Base-by-base conservation (phyloP, 2,797 vertebrate genomes). In the Poecilia gillii region DNA sequence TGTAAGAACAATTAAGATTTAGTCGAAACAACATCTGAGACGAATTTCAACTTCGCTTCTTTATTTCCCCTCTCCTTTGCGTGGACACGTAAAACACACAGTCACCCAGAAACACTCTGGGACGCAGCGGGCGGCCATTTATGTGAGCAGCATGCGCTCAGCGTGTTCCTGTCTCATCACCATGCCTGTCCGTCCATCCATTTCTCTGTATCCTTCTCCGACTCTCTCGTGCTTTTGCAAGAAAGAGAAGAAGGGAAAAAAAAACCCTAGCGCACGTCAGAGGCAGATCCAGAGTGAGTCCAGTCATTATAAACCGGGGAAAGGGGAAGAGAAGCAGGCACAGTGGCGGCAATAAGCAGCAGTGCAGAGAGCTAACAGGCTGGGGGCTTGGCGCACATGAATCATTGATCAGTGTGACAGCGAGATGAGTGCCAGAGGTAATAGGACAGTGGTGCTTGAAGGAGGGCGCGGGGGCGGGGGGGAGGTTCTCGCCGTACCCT, bases 331-430 rank as follows among this genome's bases (percentile, higher is more conserved):
- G 41, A 71, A 71, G 68, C 41, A 45, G 79, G 85, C 84, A 57
- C 68, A 75, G 84, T 74, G 59, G 85, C 70, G 78, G 72, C 84
- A 73, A 82, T 43, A 77, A 88, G 90, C 90, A 87, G 91, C 84
- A 74, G 90, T 77, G 89, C 89, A 74, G 84, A 25, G 80, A 92
- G 90, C 90, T 92, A 93, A 92, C 93, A 84, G 91, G 91, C 91
- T 62, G 70, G 78, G 83, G 88, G 83, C 83, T 83, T 87, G 71
- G 51, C 81, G 55, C 88, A 84, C 88, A 94, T 93, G 92, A 93
- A 92, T 92, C 93, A 94, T 93, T 93, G 93, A 94, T 94, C 91
- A 93, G 92, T 81, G 89, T 93, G 93, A 94, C 93, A 93, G 93
- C 81, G 90, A 93, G 93, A 94, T 88, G 92, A 93, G 90, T 93